Base-by-base conservation (phyloP, 1,140 invertebrate species). In the Cydia amplana region DNA sequence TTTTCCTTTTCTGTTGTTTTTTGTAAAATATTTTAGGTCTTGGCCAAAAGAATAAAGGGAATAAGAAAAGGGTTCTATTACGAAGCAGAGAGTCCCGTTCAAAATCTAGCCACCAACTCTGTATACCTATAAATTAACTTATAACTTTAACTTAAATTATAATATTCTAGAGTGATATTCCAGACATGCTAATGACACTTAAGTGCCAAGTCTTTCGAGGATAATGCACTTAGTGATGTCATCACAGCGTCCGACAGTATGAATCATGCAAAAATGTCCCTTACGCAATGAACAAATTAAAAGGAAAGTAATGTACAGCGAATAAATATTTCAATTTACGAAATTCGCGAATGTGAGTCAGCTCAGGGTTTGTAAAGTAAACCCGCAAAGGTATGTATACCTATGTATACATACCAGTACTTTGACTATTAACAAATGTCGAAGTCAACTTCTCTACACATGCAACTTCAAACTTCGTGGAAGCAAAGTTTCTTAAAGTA, bases 261-360 rank as follows among this genome's bases (percentile, higher is more conserved):
- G 55, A 60, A 20, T 60, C 55, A 60, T 12, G 20, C 55, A 9
- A 23, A 60, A 60, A 60, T 23, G 9, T 4, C 55, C 55, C 20
- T 60, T 60, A 60, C 55, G 55, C 55, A 60, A 60, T 60, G 20
- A 23, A 60, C 55, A n/a, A 60, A 60, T 23, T 60, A 60, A 60
- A 18, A 60, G 18, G 55, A 60, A 60, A 55, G n/a, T 55, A n/a
- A 60, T 60, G 55, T 23, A 60, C 20, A 2, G 12, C 43, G 20
- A 60, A 60, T 60, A 60, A 60, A 60, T 60, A 60, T 23, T 60
- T 60, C 20, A 60, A 23, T 60, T 60, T 23, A 60, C 55, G 55
- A 60, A 60, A 60, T 60, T 60, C 55, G 18, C 9, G 55, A 23
- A 60, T 60, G 55, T 60, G 55, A 60, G 55, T 60, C 55, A 60